Conservation (phyloP, 2,113 vertebrate species). For the Muntiacus reevesi region DNA sequence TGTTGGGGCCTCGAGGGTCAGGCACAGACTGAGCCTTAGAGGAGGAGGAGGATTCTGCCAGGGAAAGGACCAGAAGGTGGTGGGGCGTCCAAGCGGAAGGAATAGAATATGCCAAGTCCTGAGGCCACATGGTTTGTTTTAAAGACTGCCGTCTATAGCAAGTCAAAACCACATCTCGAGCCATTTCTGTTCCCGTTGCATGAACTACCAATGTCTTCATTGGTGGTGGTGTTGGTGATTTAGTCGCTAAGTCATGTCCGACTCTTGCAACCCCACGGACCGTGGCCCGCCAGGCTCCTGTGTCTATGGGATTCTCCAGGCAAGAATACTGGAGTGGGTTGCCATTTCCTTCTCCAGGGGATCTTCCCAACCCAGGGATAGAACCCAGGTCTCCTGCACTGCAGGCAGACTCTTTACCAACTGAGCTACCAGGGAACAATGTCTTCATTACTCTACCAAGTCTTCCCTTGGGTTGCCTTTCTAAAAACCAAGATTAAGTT, state of each 20-base stretch:
- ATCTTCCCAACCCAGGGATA: neutral
- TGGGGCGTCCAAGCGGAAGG: neutral
- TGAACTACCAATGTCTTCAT: neutral
- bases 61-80: neutral
- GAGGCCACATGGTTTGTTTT: too few species aligned
- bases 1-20: neutral
- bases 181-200: too few species aligned
- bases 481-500: neutral
- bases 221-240: neutral
- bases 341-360: neutral
- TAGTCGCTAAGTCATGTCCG: accelerated
- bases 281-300: neutral
- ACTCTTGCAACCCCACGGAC: neutral
- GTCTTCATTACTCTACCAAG: neutral
- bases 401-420: neutral
- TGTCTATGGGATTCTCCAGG: neutral
- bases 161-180: accelerated
- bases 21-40: neutral
- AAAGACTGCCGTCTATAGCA: accelerated
- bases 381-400: neutral
- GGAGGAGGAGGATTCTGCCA: neutral
- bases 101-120: accelerated
- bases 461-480: neutral
- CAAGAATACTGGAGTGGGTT: neutral
- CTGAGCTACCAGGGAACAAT: neutral